Percentiles rank a stretch among this genome's conserved stretches.
Conservation (phyloP, 2,797 vertebrate genomes). For the Clamator glandarius region DNA sequence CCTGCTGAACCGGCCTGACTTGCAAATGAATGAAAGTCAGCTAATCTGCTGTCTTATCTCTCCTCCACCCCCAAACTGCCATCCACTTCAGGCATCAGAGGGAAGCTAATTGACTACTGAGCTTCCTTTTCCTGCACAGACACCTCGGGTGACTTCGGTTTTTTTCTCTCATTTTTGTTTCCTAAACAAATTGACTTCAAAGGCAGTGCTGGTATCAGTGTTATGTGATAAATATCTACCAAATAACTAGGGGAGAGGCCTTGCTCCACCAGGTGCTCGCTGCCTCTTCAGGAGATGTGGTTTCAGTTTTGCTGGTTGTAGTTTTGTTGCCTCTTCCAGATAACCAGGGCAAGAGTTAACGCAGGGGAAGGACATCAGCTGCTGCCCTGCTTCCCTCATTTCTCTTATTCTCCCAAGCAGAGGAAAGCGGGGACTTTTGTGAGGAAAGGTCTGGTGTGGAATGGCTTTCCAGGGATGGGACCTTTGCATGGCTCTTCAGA, state of each 20-base stretch:
- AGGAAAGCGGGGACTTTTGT: not conserved
- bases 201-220: not conserved
- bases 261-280: not conserved
- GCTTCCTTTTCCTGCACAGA: slow-evolving; percentile 25
- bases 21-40: slow-evolving; percentile 3
- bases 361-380: fast-evolving
- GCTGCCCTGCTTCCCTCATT: not conserved
- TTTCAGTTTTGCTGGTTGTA: not conserved
- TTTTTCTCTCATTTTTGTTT: slow-evolving; percentile 46
- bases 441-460: not conserved
- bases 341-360: not conserved
- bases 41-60: slow-evolving; percentile 30
- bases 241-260: not conserved
- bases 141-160: not conserved
- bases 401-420: not conserved
- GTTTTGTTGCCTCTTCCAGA: not conserved
- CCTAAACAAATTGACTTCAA: not conserved
- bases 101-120: slow-evolving; percentile 5
- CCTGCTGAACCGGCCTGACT: not conserved
- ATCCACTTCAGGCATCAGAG: slow-evolving; percentile 16
- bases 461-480: not conserved
- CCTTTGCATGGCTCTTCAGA: not conserved
- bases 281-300: not conserved
- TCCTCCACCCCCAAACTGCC: not conserved
- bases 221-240: not conserved